Evolutionary conservation across 2,113 vertebrate species (phyloP).

Genomic region (Steatornis caripensis): DNA sequence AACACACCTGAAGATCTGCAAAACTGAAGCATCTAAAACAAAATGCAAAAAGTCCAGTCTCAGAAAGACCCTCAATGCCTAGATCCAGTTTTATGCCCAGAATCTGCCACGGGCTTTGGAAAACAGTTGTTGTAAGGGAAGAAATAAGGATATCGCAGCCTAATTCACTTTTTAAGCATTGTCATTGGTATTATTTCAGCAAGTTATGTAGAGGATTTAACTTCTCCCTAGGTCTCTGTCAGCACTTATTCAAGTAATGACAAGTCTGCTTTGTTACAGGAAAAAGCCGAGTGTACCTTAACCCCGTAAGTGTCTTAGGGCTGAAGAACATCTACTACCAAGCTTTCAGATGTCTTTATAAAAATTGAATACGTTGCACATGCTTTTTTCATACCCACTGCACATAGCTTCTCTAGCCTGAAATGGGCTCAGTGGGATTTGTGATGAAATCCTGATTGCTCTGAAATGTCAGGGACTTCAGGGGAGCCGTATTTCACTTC

Average conservation of each 20-base stretch:
- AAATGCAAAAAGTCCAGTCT: neutral
- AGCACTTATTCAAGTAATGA: constrained; percentile 2
- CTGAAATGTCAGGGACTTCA: neutral
- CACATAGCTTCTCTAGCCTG: neutral
- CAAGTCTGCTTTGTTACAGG: constrained; percentile 34
- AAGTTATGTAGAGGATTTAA: neutral
- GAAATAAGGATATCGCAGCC: neutral
- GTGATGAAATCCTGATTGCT: constrained; percentile 1
- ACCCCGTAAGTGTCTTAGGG: neutral
- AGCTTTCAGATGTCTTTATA: neutral
- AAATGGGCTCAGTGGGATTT: neutral
- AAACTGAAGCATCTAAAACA: neutral
- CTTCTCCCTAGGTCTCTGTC: neutral
- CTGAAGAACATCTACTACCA: neutral
- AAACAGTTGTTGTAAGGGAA: neutral
- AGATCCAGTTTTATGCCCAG: neutral
- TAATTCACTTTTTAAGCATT: neutral
- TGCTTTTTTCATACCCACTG: neutral
- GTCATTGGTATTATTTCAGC: neutral
- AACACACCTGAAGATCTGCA: neutral
- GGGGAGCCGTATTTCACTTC: neutral
- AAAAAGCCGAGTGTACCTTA: neutral
- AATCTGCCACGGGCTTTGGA: neutral
- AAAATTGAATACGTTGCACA: neutral
- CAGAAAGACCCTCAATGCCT: neutral